Evolutionary conservation across 2,113 vertebrate genomes (phyloP).

Genomic region (Eudyptes chrysolophus): DNA sequence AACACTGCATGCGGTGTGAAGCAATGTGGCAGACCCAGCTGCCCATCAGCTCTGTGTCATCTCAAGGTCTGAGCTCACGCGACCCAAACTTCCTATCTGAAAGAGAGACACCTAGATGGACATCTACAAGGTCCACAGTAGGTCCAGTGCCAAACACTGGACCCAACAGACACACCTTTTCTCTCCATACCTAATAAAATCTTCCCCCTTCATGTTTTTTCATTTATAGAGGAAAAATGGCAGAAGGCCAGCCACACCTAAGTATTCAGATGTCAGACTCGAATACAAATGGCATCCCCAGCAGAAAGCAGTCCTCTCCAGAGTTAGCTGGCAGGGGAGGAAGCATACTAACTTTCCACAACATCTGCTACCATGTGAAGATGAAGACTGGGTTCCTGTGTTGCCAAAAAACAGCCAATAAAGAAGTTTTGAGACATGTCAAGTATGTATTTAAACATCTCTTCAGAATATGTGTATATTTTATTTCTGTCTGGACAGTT

Average conservation of each 20-base stretch:
- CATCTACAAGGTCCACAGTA: background rate
- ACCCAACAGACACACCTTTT: background rate
- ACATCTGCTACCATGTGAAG: constrained; percentile 74
- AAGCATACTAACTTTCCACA: constrained; percentile 69
- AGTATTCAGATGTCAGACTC: constrained; percentile 53
- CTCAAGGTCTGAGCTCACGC: background rate
- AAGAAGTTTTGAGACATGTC: constrained; percentile 73
- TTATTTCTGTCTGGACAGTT: accelerated
- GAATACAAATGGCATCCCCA: background rate
- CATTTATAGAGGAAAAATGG: constrained; percentile 8
- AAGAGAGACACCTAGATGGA: background rate
- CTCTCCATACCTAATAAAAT: background rate
- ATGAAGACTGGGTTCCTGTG: constrained; percentile 58
- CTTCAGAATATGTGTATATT: background rate
- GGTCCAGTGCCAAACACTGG: accelerated
- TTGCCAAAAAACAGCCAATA: constrained; percentile 16
- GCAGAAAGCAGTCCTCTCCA: background rate
- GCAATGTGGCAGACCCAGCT: background rate
- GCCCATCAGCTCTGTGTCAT: accelerated
- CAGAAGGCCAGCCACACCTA: background rate
- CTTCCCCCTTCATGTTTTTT: background rate
- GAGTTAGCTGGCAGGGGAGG: background rate
- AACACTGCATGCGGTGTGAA: background rate
- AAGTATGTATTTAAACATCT: constrained; percentile 65
- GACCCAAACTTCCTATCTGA: background rate